phyloP scores from a whole-genome alignment of 2,797 vertebrate genomes.

The Myotis findleyi region DNA sequence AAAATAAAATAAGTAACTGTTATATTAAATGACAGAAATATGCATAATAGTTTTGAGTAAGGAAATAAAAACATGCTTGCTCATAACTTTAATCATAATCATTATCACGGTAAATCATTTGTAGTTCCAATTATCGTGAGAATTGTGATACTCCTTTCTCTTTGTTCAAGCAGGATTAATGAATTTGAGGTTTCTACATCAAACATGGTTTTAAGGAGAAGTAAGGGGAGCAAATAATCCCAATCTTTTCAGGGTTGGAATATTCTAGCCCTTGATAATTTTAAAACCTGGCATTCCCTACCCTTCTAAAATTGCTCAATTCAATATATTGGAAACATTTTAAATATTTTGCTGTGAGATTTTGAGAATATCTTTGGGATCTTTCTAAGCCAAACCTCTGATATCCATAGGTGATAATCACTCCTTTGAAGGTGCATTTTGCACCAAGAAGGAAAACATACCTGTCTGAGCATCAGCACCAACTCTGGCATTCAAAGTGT shows the following conservation, averaged over 20 bases:
- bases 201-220: background rate
- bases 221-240: background rate
- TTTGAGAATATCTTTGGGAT: background rate
- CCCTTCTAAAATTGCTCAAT: background rate
- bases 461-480: background rate
- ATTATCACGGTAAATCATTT: background rate
- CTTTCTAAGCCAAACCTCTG: background rate
- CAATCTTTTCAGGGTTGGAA: background rate
- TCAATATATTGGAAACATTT: background rate
- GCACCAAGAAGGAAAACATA: background rate
- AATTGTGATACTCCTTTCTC: background rate
- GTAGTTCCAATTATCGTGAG: background rate
- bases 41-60: background rate
- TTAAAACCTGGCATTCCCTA: background rate
- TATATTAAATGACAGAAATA: background rate
- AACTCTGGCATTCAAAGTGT: background rate
- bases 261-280: background rate
- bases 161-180: conserved; percentile 24
- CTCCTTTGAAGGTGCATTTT: conserved; percentile 15
- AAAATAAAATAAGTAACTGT: background rate
- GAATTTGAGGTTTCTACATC: background rate
- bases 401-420: background rate
- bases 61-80: background rate
- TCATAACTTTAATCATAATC: background rate
- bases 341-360: conserved; percentile 23